These are phyloP conservation scores for Ochropleura plecta DNA, from an alignment of 2,888 invertebrate species.

Conservation along the genomic window DNA sequence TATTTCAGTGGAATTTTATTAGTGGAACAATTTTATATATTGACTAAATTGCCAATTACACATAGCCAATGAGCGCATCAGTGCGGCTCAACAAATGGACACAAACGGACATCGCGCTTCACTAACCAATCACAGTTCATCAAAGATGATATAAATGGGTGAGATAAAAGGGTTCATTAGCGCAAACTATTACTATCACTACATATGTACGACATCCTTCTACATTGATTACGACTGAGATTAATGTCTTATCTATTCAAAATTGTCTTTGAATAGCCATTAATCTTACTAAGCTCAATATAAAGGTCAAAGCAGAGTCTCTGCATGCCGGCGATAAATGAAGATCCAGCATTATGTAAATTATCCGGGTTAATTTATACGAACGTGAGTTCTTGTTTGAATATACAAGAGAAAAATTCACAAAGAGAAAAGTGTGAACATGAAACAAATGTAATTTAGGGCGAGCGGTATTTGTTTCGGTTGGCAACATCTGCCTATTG, in stretches of 20 bases:
- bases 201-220: slow-evolving; percentile 23
- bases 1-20: slow-evolving; percentile 31
- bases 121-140: slow-evolving; percentile 47
- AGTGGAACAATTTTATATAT: slow-evolving; percentile 25
- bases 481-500: slow-evolving; percentile 60
- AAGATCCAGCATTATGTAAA: slow-evolving; percentile 63
- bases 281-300: slow-evolving; percentile 54
- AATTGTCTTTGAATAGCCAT: slow-evolving; percentile 51
- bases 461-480: slow-evolving; percentile 55
- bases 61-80: slow-evolving; percentile 30
- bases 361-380: slow-evolving; percentile 51
- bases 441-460: slow-evolving; percentile 61
- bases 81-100: slow-evolving; percentile 25
- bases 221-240: slow-evolving; percentile 41
- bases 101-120: slow-evolving; percentile 50
- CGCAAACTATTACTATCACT: slow-evolving; percentile 33
- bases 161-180: slow-evolving; percentile 43
- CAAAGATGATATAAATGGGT: slow-evolving; percentile 48
- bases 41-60: slow-evolving; percentile 52
- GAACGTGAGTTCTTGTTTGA: slow-evolving; percentile 45
- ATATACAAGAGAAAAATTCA: slow-evolving; percentile 36
- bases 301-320: slow-evolving; percentile 47
- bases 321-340: slow-evolving; percentile 61
- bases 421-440: slow-evolving; percentile 52
- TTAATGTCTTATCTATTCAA: slow-evolving; percentile 51